Evolutionary conservation across 1,140 invertebrate genomes (phyloP).

Genomic region (Euglossa dilemma): DNA sequence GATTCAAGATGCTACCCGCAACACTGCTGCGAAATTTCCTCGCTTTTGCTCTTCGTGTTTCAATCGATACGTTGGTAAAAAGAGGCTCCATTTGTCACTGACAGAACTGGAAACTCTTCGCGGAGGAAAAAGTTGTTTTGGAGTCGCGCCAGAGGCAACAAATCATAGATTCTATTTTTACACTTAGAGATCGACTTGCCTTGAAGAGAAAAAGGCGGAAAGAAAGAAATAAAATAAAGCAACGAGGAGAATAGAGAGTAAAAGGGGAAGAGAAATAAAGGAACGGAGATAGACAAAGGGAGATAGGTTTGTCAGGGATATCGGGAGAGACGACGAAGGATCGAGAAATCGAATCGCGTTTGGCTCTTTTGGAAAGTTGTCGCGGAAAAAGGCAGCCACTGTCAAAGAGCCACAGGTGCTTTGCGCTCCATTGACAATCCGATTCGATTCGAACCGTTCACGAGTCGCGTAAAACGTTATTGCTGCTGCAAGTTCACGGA

Average conservation of each 20-base stretch:
- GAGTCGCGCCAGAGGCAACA: slow-evolving; percentile 6
- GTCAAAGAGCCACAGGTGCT: not conserved
- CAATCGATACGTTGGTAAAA: slow-evolving; percentile 5
- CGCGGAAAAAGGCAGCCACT: not conserved
- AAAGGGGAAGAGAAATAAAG: no score
- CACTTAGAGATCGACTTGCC: not conserved
- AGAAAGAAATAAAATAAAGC: not conserved
- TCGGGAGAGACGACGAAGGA: no score
- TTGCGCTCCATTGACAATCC: not conserved
- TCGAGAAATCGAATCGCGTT: no score
- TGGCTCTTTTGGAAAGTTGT: not conserved
- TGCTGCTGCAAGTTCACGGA: not conserved
- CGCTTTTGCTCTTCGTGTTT: not conserved
- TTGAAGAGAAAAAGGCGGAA: not conserved
- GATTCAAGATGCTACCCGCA: not conserved
- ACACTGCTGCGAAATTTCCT: not conserved
- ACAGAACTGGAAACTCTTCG: not conserved
- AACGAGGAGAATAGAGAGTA: not conserved
- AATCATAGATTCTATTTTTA: slow-evolving; percentile 10
- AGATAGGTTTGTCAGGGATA: no score
- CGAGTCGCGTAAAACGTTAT: not conserved
- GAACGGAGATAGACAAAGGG: no score
- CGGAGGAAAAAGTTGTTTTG: slow-evolving; percentile 13
- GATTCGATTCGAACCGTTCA: not conserved
- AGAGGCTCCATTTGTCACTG: not conserved